Evolutionary conservation across 2,888 invertebrate genomes (phyloP).

Genomic region (Buathra laborator): DNA sequence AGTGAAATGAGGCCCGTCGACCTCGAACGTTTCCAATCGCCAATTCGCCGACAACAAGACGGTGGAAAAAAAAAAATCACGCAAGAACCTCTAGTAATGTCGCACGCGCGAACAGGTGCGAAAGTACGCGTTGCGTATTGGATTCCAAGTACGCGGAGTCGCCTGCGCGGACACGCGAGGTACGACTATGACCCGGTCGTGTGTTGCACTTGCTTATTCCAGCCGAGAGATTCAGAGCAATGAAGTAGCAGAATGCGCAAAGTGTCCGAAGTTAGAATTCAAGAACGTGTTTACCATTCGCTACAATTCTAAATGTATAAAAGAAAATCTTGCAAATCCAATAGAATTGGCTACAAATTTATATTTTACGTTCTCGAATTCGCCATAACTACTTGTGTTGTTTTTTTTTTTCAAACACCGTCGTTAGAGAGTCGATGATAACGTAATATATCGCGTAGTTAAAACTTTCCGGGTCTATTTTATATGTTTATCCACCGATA

Average conservation of each 20-base stretch:
- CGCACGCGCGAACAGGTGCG: slow-evolving; percentile 65
- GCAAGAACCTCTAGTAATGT: slow-evolving; percentile 63
- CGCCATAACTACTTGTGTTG: background rate
- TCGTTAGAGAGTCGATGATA: slow-evolving; percentile 43
- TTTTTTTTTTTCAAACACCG: background rate
- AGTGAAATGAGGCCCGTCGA: slow-evolving; percentile 44
- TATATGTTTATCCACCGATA: too few species aligned
- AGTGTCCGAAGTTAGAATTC: background rate
- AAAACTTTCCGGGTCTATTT: too few species aligned
- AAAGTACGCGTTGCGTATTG: slow-evolving; percentile 64
- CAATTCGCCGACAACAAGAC: slow-evolving; percentile 50
- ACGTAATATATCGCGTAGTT: background rate
- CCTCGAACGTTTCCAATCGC: slow-evolving; percentile 63
- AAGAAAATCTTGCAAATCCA: background rate
- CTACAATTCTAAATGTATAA: slow-evolving; percentile 1
- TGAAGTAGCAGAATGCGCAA: background rate
- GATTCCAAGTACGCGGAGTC: slow-evolving; percentile 57
- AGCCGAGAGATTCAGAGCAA: background rate
- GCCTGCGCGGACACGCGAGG: background rate
- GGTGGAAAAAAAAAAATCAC: slow-evolving; percentile 51
- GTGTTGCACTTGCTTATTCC: slow-evolving; percentile 36
- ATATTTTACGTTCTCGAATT: background rate
- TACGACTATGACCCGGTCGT: slow-evolving; percentile 31
- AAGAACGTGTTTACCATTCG: background rate
- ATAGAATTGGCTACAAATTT: slow-evolving; percentile 3